A percentile compares a stretch with the other conserved stretches of the same genome.
These are phyloP conservation scores for Mnemiopsis leidyi DNA, from an alignment of 37 sponge, comb jelly and placozoan species.

Conservation along the genomic window DNA sequence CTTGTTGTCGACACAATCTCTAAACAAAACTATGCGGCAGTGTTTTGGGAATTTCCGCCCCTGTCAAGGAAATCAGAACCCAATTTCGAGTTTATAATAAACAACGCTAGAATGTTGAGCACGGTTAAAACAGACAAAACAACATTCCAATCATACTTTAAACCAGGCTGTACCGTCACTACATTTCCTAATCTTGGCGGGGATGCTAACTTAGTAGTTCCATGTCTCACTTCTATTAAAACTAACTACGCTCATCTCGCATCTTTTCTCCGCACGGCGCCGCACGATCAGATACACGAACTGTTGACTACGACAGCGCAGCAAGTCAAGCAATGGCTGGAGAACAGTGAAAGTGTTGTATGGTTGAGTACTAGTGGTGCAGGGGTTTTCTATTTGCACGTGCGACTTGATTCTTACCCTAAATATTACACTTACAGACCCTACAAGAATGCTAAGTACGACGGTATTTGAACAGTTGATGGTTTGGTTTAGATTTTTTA, in stretches of 20 bases:
- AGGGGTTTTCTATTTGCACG: slow-evolving; percentile 33
- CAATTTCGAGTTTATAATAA: slow-evolving; percentile 47
- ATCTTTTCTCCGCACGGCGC: background rate
- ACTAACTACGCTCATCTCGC: slow-evolving; percentile 33
- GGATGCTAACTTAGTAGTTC: slow-evolving; percentile 16
- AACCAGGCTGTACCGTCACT: background rate
- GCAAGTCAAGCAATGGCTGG: background rate
- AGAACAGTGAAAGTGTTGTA: background rate
- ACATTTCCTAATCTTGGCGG: slow-evolving; percentile 33
- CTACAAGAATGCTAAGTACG: background rate
- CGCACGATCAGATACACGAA: background rate
- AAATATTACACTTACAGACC: slow-evolving; percentile 46
- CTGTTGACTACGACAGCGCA: background rate
- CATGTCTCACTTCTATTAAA: background rate
- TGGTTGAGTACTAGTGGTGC: slow-evolving; percentile 58
- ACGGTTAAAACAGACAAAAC: background rate
- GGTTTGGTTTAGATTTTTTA: too few relatives aligned
- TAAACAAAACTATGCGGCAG: background rate
- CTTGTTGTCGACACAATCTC: background rate
- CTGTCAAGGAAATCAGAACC: background rate
- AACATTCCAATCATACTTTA: slow-evolving; percentile 35
- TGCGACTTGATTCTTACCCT: slow-evolving; percentile 21
- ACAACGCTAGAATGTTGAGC: background rate
- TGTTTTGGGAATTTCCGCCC: slow-evolving; percentile 58
- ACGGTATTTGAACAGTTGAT: too few relatives aligned